These are phyloP conservation scores for Lamprologus tigripictilis DNA, from an alignment of 2,113 vertebrate genomes.

Conservation along the genomic window DNA sequence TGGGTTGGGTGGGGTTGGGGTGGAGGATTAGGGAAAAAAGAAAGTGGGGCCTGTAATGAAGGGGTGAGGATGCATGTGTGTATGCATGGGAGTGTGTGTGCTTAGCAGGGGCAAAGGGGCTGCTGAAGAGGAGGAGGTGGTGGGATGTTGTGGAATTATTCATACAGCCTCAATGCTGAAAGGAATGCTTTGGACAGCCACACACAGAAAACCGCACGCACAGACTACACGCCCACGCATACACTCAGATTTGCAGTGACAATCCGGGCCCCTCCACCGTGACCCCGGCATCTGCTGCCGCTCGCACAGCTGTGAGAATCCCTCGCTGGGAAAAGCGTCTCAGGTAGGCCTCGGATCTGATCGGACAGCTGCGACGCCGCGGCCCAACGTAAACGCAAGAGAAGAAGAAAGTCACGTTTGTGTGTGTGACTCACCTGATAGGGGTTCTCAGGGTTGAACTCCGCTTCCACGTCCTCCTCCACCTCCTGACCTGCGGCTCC, in stretches of 20 bases:
- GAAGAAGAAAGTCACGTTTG: background rate
- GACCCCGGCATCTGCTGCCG: slow-evolving; percentile 66
- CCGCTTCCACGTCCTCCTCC: slow-evolving; percentile 29
- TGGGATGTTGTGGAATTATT: slow-evolving; percentile 48
- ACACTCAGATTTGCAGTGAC: slow-evolving; percentile 54
- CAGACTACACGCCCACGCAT: slow-evolving; percentile 26
- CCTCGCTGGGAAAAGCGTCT: background rate
- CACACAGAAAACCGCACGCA: slow-evolving; percentile 1
- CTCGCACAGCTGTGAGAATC: slow-evolving; percentile 54
- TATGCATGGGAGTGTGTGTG: slow-evolving; percentile 26
- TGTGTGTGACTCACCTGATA: slow-evolving; percentile 77
- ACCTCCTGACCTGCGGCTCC: slow-evolving; percentile 24
- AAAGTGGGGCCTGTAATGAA: background rate
- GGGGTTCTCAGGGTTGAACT: slow-evolving; percentile 85
- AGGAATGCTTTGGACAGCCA: slow-evolving; percentile 52
- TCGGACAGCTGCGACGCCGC: slow-evolving; percentile 12
- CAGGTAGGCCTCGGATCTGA: slow-evolving; percentile 33
- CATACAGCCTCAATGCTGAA: slow-evolving; percentile 46
- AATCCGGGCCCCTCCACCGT: slow-evolving; percentile 33
- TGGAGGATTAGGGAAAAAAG: slow-evolving; percentile 7
- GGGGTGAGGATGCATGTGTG: slow-evolving; percentile 1
- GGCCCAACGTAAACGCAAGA: background rate
- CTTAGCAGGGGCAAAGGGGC: slow-evolving; percentile 17
- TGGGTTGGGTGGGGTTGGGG: background rate
- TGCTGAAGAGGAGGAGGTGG: background rate